Conservation (phyloP, 2,888 invertebrate genomes). For the Chymomyza amoena region DNA sequence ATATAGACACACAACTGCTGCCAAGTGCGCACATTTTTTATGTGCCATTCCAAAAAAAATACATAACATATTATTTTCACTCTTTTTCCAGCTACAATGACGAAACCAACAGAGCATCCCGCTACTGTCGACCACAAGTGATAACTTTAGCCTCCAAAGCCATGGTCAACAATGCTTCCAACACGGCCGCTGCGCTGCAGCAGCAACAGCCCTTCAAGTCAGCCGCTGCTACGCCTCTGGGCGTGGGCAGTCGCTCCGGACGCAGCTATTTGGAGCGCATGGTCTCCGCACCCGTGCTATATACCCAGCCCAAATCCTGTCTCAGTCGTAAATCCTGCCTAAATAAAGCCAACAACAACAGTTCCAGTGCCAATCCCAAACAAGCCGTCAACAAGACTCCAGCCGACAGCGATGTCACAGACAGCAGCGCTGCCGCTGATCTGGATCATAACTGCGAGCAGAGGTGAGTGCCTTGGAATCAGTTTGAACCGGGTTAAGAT, state of each 20-base stretch:
- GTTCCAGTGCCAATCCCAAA: conserved; percentile 10
- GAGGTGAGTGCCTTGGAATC: conserved; percentile 50
- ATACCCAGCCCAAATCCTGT: conserved; percentile 80
- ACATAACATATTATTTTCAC: conserved; percentile 20
- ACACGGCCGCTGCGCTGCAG: conserved; percentile 41
- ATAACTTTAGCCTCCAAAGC: conserved; percentile 76
- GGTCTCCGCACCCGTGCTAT: conserved; percentile 73
- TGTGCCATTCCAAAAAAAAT: conserved; percentile 14
- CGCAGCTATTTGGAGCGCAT: conserved; percentile 68
- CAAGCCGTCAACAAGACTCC: background rate
- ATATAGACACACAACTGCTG: conserved; percentile 28
- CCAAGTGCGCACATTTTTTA: conserved; percentile 46
- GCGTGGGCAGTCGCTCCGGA: conserved; percentile 67
- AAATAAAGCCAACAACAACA: conserved; percentile 47
- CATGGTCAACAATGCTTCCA: conserved; percentile 75
- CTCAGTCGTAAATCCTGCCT: conserved; percentile 78
- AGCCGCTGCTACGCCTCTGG: conserved; percentile 55
- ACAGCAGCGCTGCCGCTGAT: conserved; percentile 35
- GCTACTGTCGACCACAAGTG: conserved; percentile 77
- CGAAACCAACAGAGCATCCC: conserved; percentile 72
- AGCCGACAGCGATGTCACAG: conserved; percentile 29
- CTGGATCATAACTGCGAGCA: conserved; percentile 38
- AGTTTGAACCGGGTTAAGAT: conserved; percentile 8
- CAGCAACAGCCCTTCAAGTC: conserved; percentile 42
- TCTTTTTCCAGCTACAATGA: conserved; percentile 71